These are phyloP conservation scores for Eulemur macaco DNA, from an alignment of 2,113 vertebrate genomes.

Conservation along the genomic window DNA sequence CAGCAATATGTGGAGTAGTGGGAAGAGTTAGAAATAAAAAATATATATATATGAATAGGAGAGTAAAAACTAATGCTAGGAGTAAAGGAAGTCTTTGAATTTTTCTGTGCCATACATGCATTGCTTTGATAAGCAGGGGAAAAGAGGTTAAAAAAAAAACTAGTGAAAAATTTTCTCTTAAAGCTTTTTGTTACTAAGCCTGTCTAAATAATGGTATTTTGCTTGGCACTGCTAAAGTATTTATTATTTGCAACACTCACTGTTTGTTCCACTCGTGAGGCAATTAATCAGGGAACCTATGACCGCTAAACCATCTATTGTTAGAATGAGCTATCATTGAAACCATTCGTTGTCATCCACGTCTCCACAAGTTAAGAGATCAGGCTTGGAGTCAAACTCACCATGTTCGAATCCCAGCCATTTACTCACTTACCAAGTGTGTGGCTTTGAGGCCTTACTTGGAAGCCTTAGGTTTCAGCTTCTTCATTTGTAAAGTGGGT, in stretches of 20 bases:
- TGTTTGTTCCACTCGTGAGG: background rate
- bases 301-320: background rate
- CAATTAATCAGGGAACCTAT: background rate
- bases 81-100: background rate
- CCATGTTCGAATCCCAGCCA: background rate
- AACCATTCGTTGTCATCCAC: background rate
- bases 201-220: background rate
- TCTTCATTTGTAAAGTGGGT: conserved; percentile 25
- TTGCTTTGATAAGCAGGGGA: background rate
- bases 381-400: background rate
- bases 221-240: background rate
- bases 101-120: background rate
- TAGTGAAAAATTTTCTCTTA: background rate
- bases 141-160: background rate
- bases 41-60: background rate
- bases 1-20: background rate
- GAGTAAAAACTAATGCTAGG: background rate
- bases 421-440: background rate
- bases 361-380: background rate
- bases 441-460: background rate
- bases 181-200: background rate
- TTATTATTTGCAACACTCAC: background rate
- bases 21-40: background rate
- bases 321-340: background rate
- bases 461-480: background rate